phyloP scores from a whole-genome alignment of 2,113 vertebrate genomes.

The Takifugu flavidus region DNA sequence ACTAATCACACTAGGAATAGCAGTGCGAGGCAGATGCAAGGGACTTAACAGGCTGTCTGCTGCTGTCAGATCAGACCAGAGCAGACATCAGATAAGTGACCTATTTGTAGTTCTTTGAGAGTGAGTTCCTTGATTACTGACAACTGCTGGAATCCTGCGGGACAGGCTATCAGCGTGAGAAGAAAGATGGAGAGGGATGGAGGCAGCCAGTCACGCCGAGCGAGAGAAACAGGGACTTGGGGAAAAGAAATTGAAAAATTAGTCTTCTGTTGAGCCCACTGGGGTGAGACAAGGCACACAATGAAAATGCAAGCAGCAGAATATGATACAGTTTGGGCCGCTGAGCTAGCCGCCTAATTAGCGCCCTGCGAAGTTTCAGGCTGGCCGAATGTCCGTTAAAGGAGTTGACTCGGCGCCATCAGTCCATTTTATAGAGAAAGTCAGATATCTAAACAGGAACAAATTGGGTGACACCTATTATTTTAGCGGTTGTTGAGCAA shows the following conservation, averaged over 20 bases:
- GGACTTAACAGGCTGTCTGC: constrained; percentile 53
- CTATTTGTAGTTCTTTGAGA: constrained; percentile 70
- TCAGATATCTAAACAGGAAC: constrained; percentile 38
- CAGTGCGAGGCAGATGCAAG: constrained; percentile 33
- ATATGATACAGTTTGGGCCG: constrained; percentile 45
- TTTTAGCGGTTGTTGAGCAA: not conserved
- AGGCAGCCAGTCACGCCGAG: constrained; percentile 25
- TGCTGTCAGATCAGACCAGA: constrained; percentile 53
- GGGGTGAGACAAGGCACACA: constrained; percentile 37
- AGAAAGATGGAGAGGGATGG: constrained; percentile 38
- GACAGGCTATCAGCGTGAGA: constrained; percentile 61
- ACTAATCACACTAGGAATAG: constrained; percentile 57
- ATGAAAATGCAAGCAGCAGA: constrained; percentile 21
- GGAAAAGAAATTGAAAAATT: constrained; percentile 62
- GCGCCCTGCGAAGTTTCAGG: constrained; percentile 44
- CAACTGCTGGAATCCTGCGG: constrained; percentile 63
- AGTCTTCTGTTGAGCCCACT: constrained; percentile 50
- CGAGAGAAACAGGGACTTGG: constrained; percentile 24
- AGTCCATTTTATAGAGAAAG: constrained; percentile 32
- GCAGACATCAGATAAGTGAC: constrained; percentile 68
- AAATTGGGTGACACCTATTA: constrained; percentile 15
- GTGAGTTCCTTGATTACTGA: constrained; percentile 74
- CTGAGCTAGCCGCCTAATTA: constrained; percentile 58
- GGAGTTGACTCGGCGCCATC: constrained; percentile 40
- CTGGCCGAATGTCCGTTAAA: constrained; percentile 52